Evolutionary conservation across 2,888 invertebrate genomes (phyloP).

Genomic region (Ichneumon xanthorius): DNA sequence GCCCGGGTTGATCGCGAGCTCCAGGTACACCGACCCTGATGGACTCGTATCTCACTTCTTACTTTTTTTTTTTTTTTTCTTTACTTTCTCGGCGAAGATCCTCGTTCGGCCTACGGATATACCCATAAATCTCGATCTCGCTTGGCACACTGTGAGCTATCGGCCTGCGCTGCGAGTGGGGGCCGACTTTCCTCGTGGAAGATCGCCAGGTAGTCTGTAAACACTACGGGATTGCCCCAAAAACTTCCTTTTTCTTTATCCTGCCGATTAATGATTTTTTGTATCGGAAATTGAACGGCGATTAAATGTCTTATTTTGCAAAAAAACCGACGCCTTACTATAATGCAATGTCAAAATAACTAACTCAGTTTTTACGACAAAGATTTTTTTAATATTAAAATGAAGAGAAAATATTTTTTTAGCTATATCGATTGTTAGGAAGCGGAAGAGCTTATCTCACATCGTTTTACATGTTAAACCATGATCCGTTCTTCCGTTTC

Average conservation of each 20-base stretch:
- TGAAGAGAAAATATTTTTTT: background rate
- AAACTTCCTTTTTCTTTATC: background rate
- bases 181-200: background rate
- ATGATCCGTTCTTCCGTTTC: no score
- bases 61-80: constrained; percentile 4
- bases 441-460: background rate
- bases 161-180: background rate
- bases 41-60: constrained; percentile 46
- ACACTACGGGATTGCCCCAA: background rate
- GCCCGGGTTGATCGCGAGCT: constrained; percentile 17
- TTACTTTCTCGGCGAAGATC: constrained; percentile 23
- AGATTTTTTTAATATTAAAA: background rate
- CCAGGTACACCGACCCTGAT: constrained; percentile 53
- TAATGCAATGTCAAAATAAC: background rate
- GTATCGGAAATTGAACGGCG: background rate
- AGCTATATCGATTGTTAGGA: background rate
- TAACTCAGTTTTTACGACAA: background rate
- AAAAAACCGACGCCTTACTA: background rate
- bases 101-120: constrained; percentile 43
- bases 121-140: constrained; percentile 48
- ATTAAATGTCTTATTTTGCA: no score
- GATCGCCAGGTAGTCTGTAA: background rate
- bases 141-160: constrained; percentile 30
- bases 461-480: no score
- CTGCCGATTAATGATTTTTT: background rate